phyloP scores from a whole-genome alignment of 2,888 invertebrate species.

The Thymelicus acteon region DNA sequence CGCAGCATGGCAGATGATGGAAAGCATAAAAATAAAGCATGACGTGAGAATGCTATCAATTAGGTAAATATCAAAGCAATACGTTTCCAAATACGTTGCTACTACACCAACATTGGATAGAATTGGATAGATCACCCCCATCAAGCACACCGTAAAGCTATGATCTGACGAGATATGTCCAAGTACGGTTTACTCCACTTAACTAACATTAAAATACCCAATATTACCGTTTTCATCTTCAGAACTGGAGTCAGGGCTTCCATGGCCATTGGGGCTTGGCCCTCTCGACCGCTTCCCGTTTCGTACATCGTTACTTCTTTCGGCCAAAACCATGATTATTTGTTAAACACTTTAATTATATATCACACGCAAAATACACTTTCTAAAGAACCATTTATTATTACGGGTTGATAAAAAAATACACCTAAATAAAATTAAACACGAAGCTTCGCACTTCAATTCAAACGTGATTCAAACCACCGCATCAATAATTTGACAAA shows the following conservation, averaged over 20 bases:
- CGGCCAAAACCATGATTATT: slow-evolving; percentile 93
- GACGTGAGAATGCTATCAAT: slow-evolving; percentile 58
- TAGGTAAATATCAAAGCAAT: slow-evolving; percentile 12
- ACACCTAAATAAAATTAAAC: slow-evolving; percentile 57
- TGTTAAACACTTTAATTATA: slow-evolving; percentile 55
- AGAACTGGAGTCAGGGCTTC: slow-evolving; percentile 92
- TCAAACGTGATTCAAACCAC: slow-evolving; percentile 85
- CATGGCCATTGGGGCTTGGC: slow-evolving; percentile 94
- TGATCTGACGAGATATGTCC: slow-evolving; percentile 11
- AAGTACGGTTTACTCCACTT: slow-evolving; percentile 15
- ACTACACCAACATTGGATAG: slow-evolving; percentile 14
- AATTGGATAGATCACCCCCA: slow-evolving; percentile 23
- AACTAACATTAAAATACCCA: neutral
- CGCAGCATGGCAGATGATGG: slow-evolving; percentile 78
- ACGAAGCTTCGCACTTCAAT: slow-evolving; percentile 75
- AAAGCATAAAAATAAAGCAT: slow-evolving; percentile 80
- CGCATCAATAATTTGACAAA: slow-evolving; percentile 85
- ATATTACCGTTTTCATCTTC: slow-evolving; percentile 92
- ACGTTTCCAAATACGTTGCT: neutral
- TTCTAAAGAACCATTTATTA: slow-evolving; percentile 46
- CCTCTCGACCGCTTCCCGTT: slow-evolving; percentile 96
- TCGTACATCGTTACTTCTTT: slow-evolving; percentile 93
- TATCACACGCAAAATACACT: slow-evolving; percentile 51
- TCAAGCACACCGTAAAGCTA: slow-evolving; percentile 32
- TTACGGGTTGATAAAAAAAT: slow-evolving; percentile 44